Evolutionary conservation across 2,888 invertebrate species (phyloP).

Genomic region (Leptopterna dolabrata): DNA sequence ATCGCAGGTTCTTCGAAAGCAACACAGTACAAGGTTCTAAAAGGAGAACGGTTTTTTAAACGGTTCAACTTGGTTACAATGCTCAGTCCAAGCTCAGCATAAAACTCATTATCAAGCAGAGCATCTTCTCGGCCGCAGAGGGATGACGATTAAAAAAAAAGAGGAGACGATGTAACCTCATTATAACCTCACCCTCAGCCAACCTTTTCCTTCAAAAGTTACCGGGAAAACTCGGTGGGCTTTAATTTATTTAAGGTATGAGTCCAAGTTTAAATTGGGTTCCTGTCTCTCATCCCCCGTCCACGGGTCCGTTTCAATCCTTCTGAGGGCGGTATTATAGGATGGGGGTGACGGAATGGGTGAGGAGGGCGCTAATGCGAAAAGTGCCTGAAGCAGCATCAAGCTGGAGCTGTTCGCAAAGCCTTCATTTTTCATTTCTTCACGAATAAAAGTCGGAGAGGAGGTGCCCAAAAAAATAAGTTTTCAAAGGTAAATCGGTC

Average conservation of each 20-base stretch:
- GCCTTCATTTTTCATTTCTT: no score
- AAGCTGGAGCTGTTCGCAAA: neutral
- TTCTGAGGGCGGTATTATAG: neutral
- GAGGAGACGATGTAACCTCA: slow-evolving; percentile 33
- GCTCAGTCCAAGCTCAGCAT: neutral
- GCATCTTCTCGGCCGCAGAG: neutral
- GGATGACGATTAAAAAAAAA: slow-evolving; percentile 28
- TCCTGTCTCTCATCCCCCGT: slow-evolving; percentile 26
- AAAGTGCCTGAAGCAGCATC: neutral
- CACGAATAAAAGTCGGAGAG: no score
- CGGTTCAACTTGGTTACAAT: neutral
- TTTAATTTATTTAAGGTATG: slow-evolving; percentile 51
- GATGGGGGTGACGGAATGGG: neutral
- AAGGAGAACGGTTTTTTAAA: neutral
- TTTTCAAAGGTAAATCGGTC: no score
- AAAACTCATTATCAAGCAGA: slow-evolving; percentile 39
- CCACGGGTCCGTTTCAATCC: neutral
- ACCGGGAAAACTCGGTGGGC: slow-evolving; percentile 36
- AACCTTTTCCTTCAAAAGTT: slow-evolving; percentile 41
- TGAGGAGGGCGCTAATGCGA: neutral
- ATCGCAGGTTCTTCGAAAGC: no score
- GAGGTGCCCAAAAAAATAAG: no score
- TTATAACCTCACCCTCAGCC: slow-evolving; percentile 36
- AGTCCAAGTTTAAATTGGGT: slow-evolving; percentile 52
- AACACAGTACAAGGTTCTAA: neutral